These are phyloP conservation scores for Agriopis leucophaearia DNA, from an alignment of 2,888 invertebrate species.

Conservation along the genomic window DNA sequence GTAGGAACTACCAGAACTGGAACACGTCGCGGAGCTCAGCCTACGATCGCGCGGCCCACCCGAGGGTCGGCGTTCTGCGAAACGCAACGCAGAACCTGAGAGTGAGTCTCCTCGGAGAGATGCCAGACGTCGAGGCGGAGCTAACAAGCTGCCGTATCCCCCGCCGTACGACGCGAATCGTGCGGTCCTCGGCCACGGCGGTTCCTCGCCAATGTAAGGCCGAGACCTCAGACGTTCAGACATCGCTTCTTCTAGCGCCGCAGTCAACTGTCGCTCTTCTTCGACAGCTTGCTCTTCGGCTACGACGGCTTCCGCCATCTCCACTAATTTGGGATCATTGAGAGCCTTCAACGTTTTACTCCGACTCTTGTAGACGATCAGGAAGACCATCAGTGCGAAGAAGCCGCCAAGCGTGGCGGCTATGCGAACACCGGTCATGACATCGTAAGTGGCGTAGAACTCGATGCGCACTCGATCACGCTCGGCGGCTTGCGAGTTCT, in stretches of 20 bases:
- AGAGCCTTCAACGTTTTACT: slow-evolving; percentile 91
- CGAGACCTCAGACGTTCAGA: slow-evolving; percentile 81
- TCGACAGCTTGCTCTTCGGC: slow-evolving; percentile 89
- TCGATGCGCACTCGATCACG: slow-evolving; percentile 91
- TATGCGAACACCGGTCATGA: slow-evolving; percentile 97
- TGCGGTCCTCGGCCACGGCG: slow-evolving; percentile 79
- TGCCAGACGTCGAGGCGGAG: slow-evolving; percentile 89
- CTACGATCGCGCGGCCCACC: slow-evolving; percentile 86
- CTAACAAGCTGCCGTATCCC: slow-evolving; percentile 90
- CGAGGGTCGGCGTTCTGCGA: slow-evolving; percentile 81
- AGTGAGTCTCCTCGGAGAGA: slow-evolving; percentile 87
- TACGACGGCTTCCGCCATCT: slow-evolving; percentile 92
- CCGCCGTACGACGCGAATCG: slow-evolving; percentile 84
- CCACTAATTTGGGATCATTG: slow-evolving; percentile 93
- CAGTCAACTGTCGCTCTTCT: slow-evolving; percentile 91
- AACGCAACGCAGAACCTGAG: slow-evolving; percentile 86
- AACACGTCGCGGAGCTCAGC: slow-evolving; percentile 93
- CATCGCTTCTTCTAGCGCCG: slow-evolving; percentile 89
- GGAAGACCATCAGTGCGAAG: slow-evolving; percentile 95
- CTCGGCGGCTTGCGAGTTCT: slow-evolving; percentile 79
- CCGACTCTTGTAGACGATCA: slow-evolving; percentile 96
- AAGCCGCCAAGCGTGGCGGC: slow-evolving; percentile 96
- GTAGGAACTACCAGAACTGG: slow-evolving; percentile 94
- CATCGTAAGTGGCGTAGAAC: slow-evolving; percentile 96
- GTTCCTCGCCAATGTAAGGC: slow-evolving; percentile 90